A percentile compares a stretch with the other conserved stretches of the same genome.
These are phyloP conservation scores for Lasioglossum morio DNA, from an alignment of 2,888 invertebrate genomes.

Conservation along the genomic window DNA sequence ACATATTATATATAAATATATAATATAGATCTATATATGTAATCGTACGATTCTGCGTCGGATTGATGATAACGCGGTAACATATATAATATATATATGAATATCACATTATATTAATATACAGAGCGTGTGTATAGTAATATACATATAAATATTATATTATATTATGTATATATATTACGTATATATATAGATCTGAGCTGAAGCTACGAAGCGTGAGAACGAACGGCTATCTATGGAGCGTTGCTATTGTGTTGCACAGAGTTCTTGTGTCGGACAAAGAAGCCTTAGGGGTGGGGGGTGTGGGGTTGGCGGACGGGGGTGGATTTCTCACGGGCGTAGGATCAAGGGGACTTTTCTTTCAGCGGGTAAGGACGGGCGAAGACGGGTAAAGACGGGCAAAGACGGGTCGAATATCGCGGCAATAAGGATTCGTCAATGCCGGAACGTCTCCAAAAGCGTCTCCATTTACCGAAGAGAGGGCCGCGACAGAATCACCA, in stretches of 20 bases:
- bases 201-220: constrained; percentile 81
- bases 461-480: constrained; percentile 43
- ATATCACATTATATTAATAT: constrained; percentile 6
- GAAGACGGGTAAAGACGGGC: background rate
- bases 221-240: constrained; percentile 81
- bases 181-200: constrained; percentile 66
- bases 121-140: background rate
- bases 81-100: background rate
- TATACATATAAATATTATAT: constrained; percentile 11
- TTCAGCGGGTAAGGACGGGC: constrained; percentile 27
- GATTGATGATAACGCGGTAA: background rate
- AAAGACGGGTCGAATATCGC: constrained; percentile 31
- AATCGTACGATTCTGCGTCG: background rate
- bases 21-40: background rate
- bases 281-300: constrained; percentile 66
- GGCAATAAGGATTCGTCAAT: constrained; percentile 55
- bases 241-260: constrained; percentile 81
- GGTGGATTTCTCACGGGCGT: constrained; percentile 52
- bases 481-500: constrained; percentile 31
- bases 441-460: constrained; percentile 44
- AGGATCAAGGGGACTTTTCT: constrained; percentile 54
- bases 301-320: background rate
- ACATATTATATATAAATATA: background rate
- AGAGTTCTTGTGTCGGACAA: constrained; percentile 75
- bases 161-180: constrained; percentile 41